Conservation (phyloP, 2,797 vertebrate species). For the Xenentodon cancila region DNA sequence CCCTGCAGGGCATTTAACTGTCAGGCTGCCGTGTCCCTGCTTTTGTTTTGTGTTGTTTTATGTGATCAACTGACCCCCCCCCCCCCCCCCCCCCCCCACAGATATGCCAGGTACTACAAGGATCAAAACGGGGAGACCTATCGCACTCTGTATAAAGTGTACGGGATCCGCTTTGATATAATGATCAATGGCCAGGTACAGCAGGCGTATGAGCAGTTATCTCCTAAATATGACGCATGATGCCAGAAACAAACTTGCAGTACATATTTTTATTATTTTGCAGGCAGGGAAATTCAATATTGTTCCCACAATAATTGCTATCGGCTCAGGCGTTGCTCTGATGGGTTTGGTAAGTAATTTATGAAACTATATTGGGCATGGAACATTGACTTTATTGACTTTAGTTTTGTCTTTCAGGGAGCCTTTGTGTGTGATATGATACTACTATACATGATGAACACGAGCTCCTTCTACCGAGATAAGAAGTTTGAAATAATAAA, state of each 20-base stretch:
- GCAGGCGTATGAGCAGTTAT: slow-evolving; percentile 3
- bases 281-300: slow-evolving; percentile 97
- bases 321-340: slow-evolving; percentile 92
- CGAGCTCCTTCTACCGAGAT: slow-evolving; percentile 91
- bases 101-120: slow-evolving; percentile 92
- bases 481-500: slow-evolving; percentile 94
- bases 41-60: neutral
- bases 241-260: neutral
- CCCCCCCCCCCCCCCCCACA: slow-evolving; percentile 67
- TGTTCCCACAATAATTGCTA: slow-evolving; percentile 92
- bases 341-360: slow-evolving; percentile 90
- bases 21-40: neutral
- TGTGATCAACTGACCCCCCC: neutral
- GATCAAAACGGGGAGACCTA: slow-evolving; percentile 82
- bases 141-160: slow-evolving; percentile 92
- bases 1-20: neutral
- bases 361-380: neutral
- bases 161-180: slow-evolving; percentile 95
- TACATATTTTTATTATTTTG: slow-evolving; percentile 59
- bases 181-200: slow-evolving; percentile 93
- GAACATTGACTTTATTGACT: neutral
- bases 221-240: neutral
- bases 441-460: slow-evolving; percentile 93
- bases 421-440: slow-evolving; percentile 95
- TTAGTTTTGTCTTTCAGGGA: slow-evolving; percentile 80